A percentile compares a stretch with the other conserved stretches of the same genome.
Evolutionary conservation across 2,797 vertebrate genomes (phyloP).

Genomic region (Xerus rutilus): DNA sequence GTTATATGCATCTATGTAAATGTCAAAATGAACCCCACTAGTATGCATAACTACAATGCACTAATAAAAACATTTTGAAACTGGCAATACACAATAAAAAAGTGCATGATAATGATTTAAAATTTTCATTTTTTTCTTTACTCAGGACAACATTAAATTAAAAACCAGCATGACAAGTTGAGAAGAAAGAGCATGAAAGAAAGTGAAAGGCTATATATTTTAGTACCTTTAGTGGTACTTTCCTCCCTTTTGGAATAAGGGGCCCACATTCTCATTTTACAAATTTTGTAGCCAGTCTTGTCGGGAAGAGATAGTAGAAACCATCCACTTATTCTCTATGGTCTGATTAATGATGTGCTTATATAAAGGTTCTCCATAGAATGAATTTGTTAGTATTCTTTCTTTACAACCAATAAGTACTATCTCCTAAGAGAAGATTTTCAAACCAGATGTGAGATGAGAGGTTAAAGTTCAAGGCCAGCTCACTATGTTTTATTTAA

Average conservation of each 20-base stretch:
- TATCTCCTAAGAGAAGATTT: constrained; percentile 10
- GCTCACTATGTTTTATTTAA: background rate
- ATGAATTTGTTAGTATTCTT: constrained; percentile 3
- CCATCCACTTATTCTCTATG: background rate
- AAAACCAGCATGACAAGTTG: constrained; percentile 7
- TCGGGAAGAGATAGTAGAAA: constrained; percentile 19
- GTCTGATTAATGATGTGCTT: constrained; percentile 28
- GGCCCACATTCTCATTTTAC: background rate
- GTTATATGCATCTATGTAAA: no score
- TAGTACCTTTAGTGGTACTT: background rate
- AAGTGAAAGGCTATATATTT: background rate
- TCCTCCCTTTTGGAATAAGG: background rate
- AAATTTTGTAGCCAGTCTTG: constrained; percentile 18
- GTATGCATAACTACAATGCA: no score
- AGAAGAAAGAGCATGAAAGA: background rate
- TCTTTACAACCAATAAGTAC: background rate
- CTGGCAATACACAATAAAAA: background rate
- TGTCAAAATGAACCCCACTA: no score
- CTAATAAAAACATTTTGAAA: no score
- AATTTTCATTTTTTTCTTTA: constrained; percentile 38
- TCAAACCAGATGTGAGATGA: background rate
- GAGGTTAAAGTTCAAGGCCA: background rate
- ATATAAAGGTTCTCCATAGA: background rate
- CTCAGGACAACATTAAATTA: background rate
- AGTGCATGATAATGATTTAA: background rate